These are phyloP conservation scores for Beroe ovata DNA, from an alignment of 37 sponge, comb jelly and placozoan species.

Conservation along the genomic window DNA sequence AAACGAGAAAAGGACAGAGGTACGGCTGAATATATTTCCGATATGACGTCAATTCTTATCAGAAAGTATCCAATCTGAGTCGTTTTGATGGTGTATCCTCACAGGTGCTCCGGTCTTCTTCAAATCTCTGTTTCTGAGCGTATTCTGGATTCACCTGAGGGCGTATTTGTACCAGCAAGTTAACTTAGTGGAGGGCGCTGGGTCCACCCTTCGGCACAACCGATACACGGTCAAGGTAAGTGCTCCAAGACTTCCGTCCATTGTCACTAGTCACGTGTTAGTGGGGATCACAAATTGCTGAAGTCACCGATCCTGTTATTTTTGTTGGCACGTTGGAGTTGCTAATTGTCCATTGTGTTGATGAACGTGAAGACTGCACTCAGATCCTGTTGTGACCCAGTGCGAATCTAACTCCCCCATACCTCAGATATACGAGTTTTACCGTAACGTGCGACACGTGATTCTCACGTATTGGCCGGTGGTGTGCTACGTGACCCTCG, in stretches of 20 bases:
- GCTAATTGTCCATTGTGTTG: too few relatives aligned
- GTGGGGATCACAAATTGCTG: too few relatives aligned
- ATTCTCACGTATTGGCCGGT: constrained; percentile 50
- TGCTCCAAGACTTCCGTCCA: background rate
- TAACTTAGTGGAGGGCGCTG: background rate
- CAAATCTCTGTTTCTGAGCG: constrained; percentile 12
- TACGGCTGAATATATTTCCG: background rate
- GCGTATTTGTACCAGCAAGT: constrained; percentile 12
- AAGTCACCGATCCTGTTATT: too few relatives aligned
- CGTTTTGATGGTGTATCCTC: too few relatives aligned
- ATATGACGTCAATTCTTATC: too few relatives aligned
- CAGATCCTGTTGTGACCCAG: too few relatives aligned
- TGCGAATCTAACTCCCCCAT: too few relatives aligned
- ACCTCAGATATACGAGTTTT: background rate
- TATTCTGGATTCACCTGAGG: constrained; percentile 34
- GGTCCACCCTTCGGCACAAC: background rate
- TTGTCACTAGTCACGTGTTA: background rate
- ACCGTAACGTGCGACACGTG: constrained; percentile 1
- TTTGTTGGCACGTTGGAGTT: too few relatives aligned
- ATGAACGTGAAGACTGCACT: too few relatives aligned
- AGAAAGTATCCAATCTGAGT: too few relatives aligned
- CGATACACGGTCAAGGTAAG: constrained; percentile 30
- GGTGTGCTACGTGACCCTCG: constrained; percentile 2
- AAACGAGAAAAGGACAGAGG: constrained; percentile 28
- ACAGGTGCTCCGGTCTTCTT: constrained; percentile 6